Conservation (phyloP, 2,888 invertebrate species). For the Lacanobia wlatinum region DNA sequence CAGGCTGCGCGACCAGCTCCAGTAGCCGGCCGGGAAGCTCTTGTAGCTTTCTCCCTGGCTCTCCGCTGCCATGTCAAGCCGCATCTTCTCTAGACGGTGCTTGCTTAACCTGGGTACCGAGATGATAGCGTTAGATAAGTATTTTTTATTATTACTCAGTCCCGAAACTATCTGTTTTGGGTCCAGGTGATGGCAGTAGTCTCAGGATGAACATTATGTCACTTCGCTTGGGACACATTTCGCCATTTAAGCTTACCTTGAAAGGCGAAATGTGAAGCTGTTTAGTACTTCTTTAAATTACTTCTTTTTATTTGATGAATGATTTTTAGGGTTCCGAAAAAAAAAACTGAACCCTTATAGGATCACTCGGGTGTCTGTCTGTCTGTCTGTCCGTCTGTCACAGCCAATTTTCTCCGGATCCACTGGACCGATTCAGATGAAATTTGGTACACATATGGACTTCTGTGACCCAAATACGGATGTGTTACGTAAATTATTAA, state of each 20-base stretch:
- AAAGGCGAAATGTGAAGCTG: neutral
- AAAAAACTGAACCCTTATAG: too few relatives aligned
- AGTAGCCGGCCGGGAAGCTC: conserved; percentile 95
- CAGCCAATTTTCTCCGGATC: too few relatives aligned
- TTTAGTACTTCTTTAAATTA: neutral
- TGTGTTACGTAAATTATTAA: too few relatives aligned
- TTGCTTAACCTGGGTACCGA: conserved; percentile 92
- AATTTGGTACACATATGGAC: too few relatives aligned
- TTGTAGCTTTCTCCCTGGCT: conserved; percentile 96
- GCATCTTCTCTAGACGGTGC: conserved; percentile 94
- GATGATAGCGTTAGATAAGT: neutral
- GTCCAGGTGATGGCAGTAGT: neutral
- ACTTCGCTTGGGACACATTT: neutral
- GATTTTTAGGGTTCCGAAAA: too few relatives aligned
- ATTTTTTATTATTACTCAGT: neutral
- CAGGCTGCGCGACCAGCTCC: conserved; percentile 97
- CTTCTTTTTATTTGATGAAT: too few relatives aligned
- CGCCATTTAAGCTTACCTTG: too few relatives aligned
- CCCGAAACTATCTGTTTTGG: neutral
- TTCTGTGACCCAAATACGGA: too few relatives aligned
- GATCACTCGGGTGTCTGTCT: too few relatives aligned
- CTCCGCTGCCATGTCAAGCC: conserved; percentile 87
- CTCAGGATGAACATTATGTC: too few relatives aligned
- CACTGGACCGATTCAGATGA: too few relatives aligned
- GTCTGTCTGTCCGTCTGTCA: too few relatives aligned